These are phyloP conservation scores for Tympanuchus pallidicinctus DNA, from an alignment of 2,113 vertebrate genomes.

Conservation along the genomic window DNA sequence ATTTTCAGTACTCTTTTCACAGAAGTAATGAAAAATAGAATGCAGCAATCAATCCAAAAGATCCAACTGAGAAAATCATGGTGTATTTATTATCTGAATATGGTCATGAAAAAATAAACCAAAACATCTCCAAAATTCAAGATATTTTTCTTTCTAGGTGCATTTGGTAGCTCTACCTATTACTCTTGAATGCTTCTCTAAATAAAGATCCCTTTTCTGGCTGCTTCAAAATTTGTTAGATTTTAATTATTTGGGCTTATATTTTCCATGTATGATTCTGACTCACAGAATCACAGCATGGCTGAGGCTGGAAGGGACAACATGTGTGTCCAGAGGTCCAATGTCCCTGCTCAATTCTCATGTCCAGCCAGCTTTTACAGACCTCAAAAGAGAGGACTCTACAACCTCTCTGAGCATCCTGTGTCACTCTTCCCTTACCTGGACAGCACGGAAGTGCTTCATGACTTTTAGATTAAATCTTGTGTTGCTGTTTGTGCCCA, in stretches of 20 bases:
- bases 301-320: not conserved
- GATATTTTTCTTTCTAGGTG: not conserved
- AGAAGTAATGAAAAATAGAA: not conserved
- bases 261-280: constrained; percentile 5
- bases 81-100: not conserved
- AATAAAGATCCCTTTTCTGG: not conserved
- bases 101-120: not conserved
- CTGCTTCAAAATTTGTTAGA: not conserved
- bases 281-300: not conserved
- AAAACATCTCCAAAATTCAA: not conserved
- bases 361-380: not conserved
- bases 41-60: not conserved
- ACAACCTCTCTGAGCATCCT: not conserved
- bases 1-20: not conserved
- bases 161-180: not conserved
- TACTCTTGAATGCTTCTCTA: not conserved
- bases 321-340: not conserved
- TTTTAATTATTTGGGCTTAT: not conserved
- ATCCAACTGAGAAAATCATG: not conserved
- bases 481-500: not conserved
- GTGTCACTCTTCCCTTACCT: not conserved
- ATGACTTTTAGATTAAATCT: not conserved
- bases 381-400: not conserved
- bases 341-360: no score
- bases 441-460: not conserved